Evolutionary conservation across 2,888 invertebrate genomes (phyloP).

Genomic region (Miltochrista miniata): DNA sequence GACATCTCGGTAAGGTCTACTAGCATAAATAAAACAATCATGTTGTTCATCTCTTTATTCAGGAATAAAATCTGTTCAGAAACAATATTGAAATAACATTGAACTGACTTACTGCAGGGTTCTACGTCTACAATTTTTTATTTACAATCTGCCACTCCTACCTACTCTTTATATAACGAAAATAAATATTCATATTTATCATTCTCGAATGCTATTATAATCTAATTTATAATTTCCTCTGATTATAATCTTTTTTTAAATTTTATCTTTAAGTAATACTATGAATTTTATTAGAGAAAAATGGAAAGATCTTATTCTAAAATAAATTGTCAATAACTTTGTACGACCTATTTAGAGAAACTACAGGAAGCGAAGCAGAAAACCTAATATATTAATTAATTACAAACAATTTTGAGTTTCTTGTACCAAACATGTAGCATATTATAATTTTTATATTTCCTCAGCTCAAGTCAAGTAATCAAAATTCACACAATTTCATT

Average conservation of each 20-base stretch:
- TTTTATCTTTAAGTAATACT: conserved; percentile 27
- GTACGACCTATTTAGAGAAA: conserved; percentile 33
- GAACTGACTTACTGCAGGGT: conserved; percentile 39
- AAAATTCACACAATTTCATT: no score
- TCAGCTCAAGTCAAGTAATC: no score
- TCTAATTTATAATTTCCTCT: conserved; percentile 57
- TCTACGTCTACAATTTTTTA: conserved; percentile 49
- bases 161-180: conserved; percentile 59
- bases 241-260: conserved; percentile 45
- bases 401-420: no score
- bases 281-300: conserved; percentile 42
- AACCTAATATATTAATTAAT: neutral
- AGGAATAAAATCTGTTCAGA: conserved; percentile 71
- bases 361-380: conserved; percentile 35
- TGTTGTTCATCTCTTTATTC: conserved; percentile 64
- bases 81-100: conserved; percentile 56
- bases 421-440: no score
- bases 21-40: conserved; percentile 29
- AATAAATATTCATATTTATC: conserved; percentile 62
- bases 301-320: conserved; percentile 45
- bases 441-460: no score
- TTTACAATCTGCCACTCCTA: conserved; percentile 40
- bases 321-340: conserved; percentile 36
- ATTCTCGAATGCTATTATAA: conserved; percentile 49
- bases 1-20: neutral